These are phyloP conservation scores for Anadara kagoshimensis DNA, from an alignment of 1,140 invertebrate genomes.

Conservation along the genomic window DNA sequence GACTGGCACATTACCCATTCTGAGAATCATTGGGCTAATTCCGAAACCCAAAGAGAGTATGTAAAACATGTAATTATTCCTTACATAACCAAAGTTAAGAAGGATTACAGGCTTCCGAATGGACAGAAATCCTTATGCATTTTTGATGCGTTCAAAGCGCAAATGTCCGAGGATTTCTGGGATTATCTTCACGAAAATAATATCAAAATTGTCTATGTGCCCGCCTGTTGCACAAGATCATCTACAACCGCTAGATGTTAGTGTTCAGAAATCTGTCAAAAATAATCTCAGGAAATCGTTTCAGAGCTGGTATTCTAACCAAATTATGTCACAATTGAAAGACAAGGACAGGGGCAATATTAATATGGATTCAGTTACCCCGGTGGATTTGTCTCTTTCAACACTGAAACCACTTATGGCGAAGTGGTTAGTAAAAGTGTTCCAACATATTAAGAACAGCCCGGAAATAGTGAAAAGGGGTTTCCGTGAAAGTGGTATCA, in stretches of 20 bases:
- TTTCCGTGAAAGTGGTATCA: not conserved
- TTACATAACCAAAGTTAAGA: too few species aligned
- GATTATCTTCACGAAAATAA: not conserved
- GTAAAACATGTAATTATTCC: too few species aligned
- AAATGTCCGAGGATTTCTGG: slow-evolving; percentile 7
- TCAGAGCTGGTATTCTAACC: slow-evolving; percentile 9
- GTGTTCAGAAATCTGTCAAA: slow-evolving; percentile 9
- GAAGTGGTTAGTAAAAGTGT: not conserved
- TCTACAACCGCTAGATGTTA: slow-evolving; percentile 15
- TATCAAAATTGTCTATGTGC: not conserved
- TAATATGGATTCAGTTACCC: not conserved
- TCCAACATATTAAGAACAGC: not conserved
- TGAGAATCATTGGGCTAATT: too few species aligned
- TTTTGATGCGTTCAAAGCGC: not conserved
- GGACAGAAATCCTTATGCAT: not conserved
- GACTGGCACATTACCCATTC: too few species aligned
- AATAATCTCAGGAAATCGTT: not conserved
- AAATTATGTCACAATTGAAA: slow-evolving; percentile 11
- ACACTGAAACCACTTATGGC: not conserved
- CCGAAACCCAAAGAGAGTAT: too few species aligned
- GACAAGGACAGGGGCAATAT: not conserved
- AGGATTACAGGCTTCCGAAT: too few species aligned
- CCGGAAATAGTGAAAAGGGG: not conserved
- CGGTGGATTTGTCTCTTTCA: not conserved
- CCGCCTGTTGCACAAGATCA: slow-evolving; percentile 7